These are phyloP conservation scores for Notodonta ziczac DNA, from an alignment of 2,888 invertebrate genomes.

Conservation along the genomic window DNA sequence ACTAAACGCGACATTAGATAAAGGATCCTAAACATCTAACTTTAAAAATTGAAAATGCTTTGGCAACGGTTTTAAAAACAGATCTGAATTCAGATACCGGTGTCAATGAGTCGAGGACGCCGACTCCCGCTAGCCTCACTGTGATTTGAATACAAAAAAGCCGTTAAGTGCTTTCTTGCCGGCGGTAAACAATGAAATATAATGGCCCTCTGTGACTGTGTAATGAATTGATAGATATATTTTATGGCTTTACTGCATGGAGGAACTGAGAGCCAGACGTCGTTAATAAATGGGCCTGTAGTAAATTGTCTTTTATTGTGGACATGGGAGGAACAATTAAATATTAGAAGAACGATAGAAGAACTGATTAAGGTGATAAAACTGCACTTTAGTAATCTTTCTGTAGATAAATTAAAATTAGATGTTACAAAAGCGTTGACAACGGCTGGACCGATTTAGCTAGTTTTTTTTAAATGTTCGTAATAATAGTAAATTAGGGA, in stretches of 20 bases:
- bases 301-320: constrained; percentile 3
- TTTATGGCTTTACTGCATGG: constrained; percentile 35
- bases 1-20: no score
- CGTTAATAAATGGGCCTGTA: constrained; percentile 13
- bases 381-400: no score
- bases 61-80: no score
- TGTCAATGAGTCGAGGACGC: constrained; percentile 40
- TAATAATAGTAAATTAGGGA: no score
- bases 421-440: no score
- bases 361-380: no score
- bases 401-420: no score
- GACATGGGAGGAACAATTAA: neutral
- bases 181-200: constrained; percentile 52
- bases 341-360: no score
- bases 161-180: constrained; percentile 65
- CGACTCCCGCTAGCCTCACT: constrained; percentile 63
- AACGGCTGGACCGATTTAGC: no score
- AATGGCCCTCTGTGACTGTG: constrained; percentile 30
- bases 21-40: no score
- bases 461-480: no score
- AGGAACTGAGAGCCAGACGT: constrained; percentile 20
- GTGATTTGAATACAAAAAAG: constrained; percentile 78
- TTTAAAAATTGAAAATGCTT: no score
- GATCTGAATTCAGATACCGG: constrained; percentile 16
- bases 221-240: constrained; percentile 33